Base-by-base conservation (phyloP, 1,140 invertebrate species). In the Amyelois transitella region DNA sequence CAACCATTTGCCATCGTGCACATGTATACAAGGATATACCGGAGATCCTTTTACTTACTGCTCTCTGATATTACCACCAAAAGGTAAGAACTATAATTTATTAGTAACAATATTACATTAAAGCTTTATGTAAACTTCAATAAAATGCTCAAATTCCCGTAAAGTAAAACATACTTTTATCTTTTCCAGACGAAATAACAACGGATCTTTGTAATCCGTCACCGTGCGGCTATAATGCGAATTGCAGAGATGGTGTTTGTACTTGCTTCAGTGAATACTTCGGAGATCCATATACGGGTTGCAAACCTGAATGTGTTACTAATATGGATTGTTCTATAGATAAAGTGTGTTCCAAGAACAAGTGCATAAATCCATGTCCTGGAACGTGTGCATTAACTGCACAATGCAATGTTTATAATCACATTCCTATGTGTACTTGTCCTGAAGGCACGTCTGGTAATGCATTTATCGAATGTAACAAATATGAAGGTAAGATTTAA, bases 321-420 rank as follows among this genome's bases (percentile, higher is more conserved):
- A 94, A 91, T 68, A 89, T 86, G 44, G 93, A 94, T 58, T 95
- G 94, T 87, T 64, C 91, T 8, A 76, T 88, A 61, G 88, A 94
- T 63, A 90, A 90, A 78, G 91, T 94, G 21, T 96, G 94, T 72
- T 88, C 90, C 17, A 88, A 90, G 52, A 92, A 93, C 60, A 94
- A 93, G 86, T 95, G 94, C 75, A 63, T 86, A 19, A 92, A 94
- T 77, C 93, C 93, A 56, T 95, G 94, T 77, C 90, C 91, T n/a
- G 92, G 90, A 66, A 91, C 90, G 32, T 95, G 93, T 82, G 93
- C 92, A 20, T 77, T 88, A 57, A 92, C 91, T 66, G 93, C 93
- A 6, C 75, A 90, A 51, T 95, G 94, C 68, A 89, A 89, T 65
- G 92, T 94, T 32, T 90, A 91, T 28, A 94, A 93, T 77, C 92